Percentiles rank a stretch among this genome's conserved stretches.
Evolutionary conservation across 64 coral and sea anemone genomes (phyloP).

Genomic region (Montipora capricornis): DNA sequence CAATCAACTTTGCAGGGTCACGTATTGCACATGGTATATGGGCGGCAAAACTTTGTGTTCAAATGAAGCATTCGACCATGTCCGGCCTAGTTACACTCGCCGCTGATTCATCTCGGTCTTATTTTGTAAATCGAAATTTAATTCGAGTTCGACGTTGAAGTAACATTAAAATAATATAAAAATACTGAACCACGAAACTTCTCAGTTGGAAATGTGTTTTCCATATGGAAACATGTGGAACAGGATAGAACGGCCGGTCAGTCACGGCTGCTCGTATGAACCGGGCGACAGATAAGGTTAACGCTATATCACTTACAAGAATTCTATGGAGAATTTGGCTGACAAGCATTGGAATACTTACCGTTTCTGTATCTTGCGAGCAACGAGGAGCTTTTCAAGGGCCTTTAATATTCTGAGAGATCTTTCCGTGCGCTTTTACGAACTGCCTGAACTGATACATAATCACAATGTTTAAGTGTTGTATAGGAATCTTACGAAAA

Average conservation of each 20-base stretch:
- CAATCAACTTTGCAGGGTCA: too few species aligned
- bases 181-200: neutral
- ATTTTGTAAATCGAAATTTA: slow-evolving; percentile 9
- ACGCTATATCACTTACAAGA: neutral
- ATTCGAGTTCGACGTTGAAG: neutral
- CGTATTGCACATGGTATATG: too few species aligned
- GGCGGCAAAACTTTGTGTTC: neutral
- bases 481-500: neutral
- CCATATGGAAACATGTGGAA: neutral
- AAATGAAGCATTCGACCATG: neutral
- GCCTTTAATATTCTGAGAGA: too few species aligned
- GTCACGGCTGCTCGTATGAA: too few species aligned
- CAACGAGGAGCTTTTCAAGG: neutral
- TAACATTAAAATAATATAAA: neutral
- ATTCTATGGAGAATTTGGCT: neutral
- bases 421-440: neutral
- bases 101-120: too few species aligned
- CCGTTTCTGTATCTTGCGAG: neutral
- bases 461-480: neutral
- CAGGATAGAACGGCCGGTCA: too few species aligned
- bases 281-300: neutral
- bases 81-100: neutral
- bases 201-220: slow-evolving; percentile 13
- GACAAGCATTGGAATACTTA: neutral
- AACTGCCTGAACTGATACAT: neutral